These are phyloP conservation scores for Troides oblongomaculatus DNA, from an alignment of 2,888 invertebrate species.

Conservation along the genomic window DNA sequence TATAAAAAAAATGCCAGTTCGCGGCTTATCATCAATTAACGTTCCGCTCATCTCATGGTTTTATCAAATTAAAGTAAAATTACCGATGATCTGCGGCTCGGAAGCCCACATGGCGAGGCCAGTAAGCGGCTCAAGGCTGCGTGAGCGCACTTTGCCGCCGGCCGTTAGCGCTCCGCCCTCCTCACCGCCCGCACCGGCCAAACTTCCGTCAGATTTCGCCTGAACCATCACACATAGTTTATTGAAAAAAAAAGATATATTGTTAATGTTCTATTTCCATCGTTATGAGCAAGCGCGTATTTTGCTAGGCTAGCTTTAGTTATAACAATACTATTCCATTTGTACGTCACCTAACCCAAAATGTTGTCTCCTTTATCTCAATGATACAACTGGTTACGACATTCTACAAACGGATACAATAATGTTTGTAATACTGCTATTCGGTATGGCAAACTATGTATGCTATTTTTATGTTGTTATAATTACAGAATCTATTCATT, in stretches of 20 bases:
- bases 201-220: slow-evolving; percentile 95
- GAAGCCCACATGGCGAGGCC: slow-evolving; percentile 99
- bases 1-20: no score
- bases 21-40: neutral
- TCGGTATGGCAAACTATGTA: no score
- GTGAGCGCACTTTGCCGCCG: slow-evolving; percentile 79
- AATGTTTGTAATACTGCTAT: no score
- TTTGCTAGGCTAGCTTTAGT: no score
- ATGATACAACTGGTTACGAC: no score
- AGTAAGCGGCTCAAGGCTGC: slow-evolving; percentile 98
- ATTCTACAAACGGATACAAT: no score
- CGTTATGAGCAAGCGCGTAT: no score
- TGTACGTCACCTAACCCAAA: no score
- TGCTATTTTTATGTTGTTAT: no score
- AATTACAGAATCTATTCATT: neutral
- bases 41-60: neutral
- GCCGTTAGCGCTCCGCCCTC: slow-evolving; percentile 50
- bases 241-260: neutral
- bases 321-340: no score
- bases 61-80: neutral
- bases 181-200: slow-evolving; percentile 83
- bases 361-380: no score
- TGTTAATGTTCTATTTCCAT: neutral
- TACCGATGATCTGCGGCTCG: slow-evolving; percentile 94
- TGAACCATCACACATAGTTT: slow-evolving; percentile 52